Base-by-base conservation (phyloP, 2,888 invertebrate species). In the Chelonus formosanus region DNA sequence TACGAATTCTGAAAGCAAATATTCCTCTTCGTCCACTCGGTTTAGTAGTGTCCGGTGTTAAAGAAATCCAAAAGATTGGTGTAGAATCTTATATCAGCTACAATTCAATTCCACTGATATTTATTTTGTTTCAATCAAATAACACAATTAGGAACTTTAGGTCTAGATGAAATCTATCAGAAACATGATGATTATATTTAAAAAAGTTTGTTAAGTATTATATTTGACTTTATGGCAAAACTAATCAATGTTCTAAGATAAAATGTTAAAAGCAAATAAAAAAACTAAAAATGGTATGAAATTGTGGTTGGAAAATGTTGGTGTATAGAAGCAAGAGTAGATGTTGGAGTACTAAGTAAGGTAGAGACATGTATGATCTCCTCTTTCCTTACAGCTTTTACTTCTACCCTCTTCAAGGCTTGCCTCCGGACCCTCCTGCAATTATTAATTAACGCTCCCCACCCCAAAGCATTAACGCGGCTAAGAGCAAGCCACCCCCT, bases 381-480 rank as follows among this genome's bases (percentile, higher is more conserved):
- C 32, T 32, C 31, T 54, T 54, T 54, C 45, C 45, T 44, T 63
- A 44, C 55, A 20, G 34, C 40, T 35, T 48, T 34, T 52, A 50
- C 53, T 52, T 45, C 56, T 20, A 45, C 57, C 57, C 62, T 66
- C 62, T 62, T 58, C 34, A 52, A 57, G 52, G 52, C 40, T 50
- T 48, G 63, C 60, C 59, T 58, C 31, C 53, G 75, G 75, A 77
- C 82, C 78, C 79, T 78, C 76, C 72, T 78, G 81, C 83, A 81
- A 83, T 84, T 83, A 84, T 82, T 83, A 84, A 84, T 84, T 83
- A 84, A 83, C 83, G 80, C 81, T 79, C 79, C 80, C 80, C 81
- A 80, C 62, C 78, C 79, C 77, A 79, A 80, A 78, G 82, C 80
- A 82, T 83, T 83, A 83, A 80, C 82, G 78, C 78, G 80, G 79